phyloP scores from a whole-genome alignment of 2,888 invertebrate genomes.

The Boloria euphrosyne region DNA sequence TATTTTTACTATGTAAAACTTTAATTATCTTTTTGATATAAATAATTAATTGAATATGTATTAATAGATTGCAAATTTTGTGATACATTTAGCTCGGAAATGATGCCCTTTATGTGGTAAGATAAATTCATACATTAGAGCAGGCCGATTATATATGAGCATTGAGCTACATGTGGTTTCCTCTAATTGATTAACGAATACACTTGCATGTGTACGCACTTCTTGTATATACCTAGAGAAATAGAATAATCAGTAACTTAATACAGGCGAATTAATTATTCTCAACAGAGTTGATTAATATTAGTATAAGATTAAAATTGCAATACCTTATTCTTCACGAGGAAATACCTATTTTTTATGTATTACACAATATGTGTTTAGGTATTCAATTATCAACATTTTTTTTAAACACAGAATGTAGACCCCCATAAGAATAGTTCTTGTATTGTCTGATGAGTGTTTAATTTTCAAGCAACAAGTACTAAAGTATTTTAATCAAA shows the following conservation, averaged over 20 bases:
- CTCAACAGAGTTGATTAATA: no score
- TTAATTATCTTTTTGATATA: not conserved
- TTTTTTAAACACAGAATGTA: no score
- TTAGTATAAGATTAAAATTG: no score
- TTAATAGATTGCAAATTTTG: not conserved
- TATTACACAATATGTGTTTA: no score
- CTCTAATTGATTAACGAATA: slow-evolving; percentile 26
- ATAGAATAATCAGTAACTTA: not conserved
- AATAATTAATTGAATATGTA: not conserved
- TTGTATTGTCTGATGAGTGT: no score
- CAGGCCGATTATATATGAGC: slow-evolving; percentile 17
- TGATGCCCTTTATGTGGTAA: not conserved
- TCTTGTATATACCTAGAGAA: not conserved
- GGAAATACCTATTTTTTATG: no score
- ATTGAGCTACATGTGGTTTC: slow-evolving; percentile 16
- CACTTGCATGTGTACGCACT: slow-evolving; percentile 15
- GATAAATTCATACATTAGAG: slow-evolving; percentile 3
- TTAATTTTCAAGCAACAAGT: no score
- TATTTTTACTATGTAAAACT: no score
- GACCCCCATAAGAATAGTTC: no score
- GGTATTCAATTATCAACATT: no score
- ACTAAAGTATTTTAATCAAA: no score
- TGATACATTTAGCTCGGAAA: slow-evolving; percentile 3
- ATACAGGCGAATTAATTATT: not conserved
- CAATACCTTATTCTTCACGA: no score